Conservation (phyloP, 1,140 invertebrate species). For the Dendroctonus valens region DNA sequence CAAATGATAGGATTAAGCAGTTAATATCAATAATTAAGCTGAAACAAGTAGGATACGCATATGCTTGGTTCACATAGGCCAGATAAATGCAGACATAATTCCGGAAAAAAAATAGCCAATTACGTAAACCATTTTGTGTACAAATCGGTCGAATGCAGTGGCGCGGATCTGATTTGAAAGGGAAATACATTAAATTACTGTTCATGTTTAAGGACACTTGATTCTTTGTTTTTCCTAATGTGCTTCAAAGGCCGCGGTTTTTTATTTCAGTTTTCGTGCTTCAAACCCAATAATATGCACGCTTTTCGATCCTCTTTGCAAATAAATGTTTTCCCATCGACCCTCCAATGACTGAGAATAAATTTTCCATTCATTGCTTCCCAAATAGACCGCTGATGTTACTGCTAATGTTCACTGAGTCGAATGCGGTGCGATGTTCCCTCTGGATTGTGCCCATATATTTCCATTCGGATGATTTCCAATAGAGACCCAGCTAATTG, state of each 20-base stretch:
- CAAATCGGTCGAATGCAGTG: constrained; percentile 10
- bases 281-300: no score
- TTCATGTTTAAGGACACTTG: background rate
- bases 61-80: constrained; percentile 45
- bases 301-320: background rate
- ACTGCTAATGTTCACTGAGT: constrained; percentile 27
- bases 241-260: no score
- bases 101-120: constrained; percentile 32
- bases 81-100: constrained; percentile 24
- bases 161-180: constrained; percentile 22
- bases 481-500: constrained; percentile 25
- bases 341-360: constrained; percentile 26
- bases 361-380: constrained; percentile 29
- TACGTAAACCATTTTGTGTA: constrained; percentile 27
- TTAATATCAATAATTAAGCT: constrained; percentile 47
- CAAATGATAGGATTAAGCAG: constrained; percentile 44
- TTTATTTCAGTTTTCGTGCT: no score
- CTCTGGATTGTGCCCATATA: constrained; percentile 20
- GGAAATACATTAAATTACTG: constrained; percentile 13
- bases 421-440: constrained; percentile 25
- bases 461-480: constrained; percentile 24
- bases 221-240: no score
- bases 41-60: constrained; percentile 46
- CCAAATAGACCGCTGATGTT: constrained; percentile 27
- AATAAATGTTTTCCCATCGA: constrained; percentile 30